A percentile compares a stretch with the other conserved stretches of the same genome.
Conservation (phyloP, 1,140 invertebrate genomes). For the Pseudomyrmex gracilis region DNA sequence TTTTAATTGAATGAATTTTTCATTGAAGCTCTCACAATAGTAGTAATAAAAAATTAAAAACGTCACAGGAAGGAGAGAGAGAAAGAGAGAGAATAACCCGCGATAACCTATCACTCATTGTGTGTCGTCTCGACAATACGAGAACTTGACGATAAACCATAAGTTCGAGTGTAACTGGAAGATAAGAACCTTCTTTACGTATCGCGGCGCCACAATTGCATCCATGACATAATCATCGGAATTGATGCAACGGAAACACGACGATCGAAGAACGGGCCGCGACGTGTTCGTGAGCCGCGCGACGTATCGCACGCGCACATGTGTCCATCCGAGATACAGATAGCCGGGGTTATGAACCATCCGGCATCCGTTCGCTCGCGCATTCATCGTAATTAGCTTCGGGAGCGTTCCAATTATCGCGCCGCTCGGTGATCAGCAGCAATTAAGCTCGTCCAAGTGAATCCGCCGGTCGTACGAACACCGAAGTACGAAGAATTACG, state of each 20-base stretch:
- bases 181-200: constrained; percentile 44
- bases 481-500: constrained; percentile 3
- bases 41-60: background rate
- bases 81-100: constrained; percentile 2
- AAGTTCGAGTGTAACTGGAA: constrained; percentile 29
- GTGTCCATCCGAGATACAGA: constrained; percentile 32
- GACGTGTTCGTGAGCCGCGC: constrained; percentile 8
- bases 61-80: too few relatives aligned
- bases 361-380: constrained; percentile 19
- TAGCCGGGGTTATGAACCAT: constrained; percentile 48
- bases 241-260: constrained; percentile 45
- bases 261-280: constrained; percentile 12
- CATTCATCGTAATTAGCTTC: constrained; percentile 60
- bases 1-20: background rate
- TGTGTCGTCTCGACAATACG: constrained; percentile 1
- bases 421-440: constrained; percentile 57
- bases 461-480: constrained; percentile 2
- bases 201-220: constrained; percentile 27
- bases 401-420: constrained; percentile 68
- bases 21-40: background rate
- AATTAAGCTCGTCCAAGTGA: constrained; percentile 60
- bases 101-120: constrained; percentile 23
- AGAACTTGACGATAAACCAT: background rate
- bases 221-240: constrained; percentile 52
- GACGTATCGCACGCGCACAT: constrained; percentile 38